Percentiles rank a stretch among this genome's conserved stretches.
Evolutionary conservation across 2,113 vertebrate species (phyloP).

Genomic region (Gallinago paraguaiae): DNA sequence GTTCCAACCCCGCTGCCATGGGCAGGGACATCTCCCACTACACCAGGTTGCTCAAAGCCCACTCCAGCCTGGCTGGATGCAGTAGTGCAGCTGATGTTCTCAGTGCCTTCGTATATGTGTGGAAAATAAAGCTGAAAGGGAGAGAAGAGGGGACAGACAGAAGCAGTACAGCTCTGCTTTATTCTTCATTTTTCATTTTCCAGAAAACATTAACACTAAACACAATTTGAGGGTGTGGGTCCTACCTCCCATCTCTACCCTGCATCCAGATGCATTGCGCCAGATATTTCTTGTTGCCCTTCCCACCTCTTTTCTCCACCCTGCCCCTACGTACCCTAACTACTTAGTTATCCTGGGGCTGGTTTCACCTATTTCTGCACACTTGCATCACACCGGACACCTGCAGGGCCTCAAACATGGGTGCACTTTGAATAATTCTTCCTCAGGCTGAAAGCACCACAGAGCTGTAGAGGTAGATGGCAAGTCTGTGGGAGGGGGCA

Average conservation of each 20-base stretch:
- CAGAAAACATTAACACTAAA: not conserved
- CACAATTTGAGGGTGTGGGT: not conserved
- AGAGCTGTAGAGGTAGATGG: not conserved
- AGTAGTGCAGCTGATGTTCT: not conserved
- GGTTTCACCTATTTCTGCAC: rapidly evolving
- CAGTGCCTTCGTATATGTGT: not conserved
- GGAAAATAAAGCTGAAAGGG: not conserved
- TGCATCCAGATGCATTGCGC: not conserved
- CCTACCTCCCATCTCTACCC: not conserved
- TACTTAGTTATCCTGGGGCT: not conserved
- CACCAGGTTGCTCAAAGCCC: no score
- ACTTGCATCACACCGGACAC: not conserved
- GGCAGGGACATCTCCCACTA: no score
- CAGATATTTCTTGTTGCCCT: not conserved
- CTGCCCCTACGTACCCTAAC: not conserved
- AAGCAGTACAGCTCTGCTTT: not conserved
- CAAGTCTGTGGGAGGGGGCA: not conserved
- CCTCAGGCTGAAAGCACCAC: not conserved
- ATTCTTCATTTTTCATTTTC: not conserved
- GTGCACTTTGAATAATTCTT: not conserved
- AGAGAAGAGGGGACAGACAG: not conserved
- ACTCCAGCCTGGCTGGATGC: no score
- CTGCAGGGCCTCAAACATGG: not conserved
- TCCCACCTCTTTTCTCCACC: not conserved
- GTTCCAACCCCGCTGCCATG: no score